A percentile compares a stretch with the other conserved stretches of the same genome.
phyloP scores from a whole-genome alignment of 2,888 invertebrate genomes.

The Gerosis bhagava region DNA sequence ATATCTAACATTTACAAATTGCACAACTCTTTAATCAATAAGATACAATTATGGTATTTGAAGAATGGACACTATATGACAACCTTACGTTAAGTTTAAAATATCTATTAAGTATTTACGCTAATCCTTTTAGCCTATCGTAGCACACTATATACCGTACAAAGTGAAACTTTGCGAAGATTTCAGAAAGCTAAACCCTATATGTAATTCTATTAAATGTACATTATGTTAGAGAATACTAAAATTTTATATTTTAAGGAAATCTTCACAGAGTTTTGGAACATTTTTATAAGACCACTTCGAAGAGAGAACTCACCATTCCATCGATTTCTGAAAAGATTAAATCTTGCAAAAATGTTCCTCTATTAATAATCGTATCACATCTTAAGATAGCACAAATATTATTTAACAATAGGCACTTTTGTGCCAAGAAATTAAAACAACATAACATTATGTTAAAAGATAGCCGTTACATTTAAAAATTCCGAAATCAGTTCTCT shows the following conservation, averaged over 20 bases:
- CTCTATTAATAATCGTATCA: too few relatives aligned
- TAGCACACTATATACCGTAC: too few relatives aligned
- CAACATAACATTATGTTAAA: constrained; percentile 48
- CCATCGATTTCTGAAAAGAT: constrained; percentile 73
- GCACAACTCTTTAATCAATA: too few relatives aligned
- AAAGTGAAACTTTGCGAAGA: constrained; percentile 51
- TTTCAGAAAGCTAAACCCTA: constrained; percentile 36
- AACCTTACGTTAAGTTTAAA: constrained; percentile 66
- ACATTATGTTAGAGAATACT: constrained; percentile 1
- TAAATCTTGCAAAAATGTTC: constrained; percentile 70
- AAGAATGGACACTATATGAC: constrained; percentile 48
- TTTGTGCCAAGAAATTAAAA: constrained; percentile 11
- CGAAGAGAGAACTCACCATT: constrained; percentile 69
- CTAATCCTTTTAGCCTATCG: too few relatives aligned
- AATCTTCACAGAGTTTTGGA: constrained; percentile 58
- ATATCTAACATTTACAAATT: too few relatives aligned
- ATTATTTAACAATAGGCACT: too few relatives aligned
- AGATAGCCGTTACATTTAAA: constrained; percentile 43
- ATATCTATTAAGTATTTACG: too few relatives aligned
- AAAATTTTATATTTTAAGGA: constrained; percentile 37
- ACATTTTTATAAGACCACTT: constrained; percentile 66
- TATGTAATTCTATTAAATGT: too few relatives aligned
- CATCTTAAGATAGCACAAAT: too few relatives aligned
- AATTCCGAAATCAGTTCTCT: constrained; percentile 27
- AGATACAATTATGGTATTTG: too few relatives aligned